phyloP scores from a whole-genome alignment of 2,797 vertebrate genomes.

The Simalia tracyae region DNA sequence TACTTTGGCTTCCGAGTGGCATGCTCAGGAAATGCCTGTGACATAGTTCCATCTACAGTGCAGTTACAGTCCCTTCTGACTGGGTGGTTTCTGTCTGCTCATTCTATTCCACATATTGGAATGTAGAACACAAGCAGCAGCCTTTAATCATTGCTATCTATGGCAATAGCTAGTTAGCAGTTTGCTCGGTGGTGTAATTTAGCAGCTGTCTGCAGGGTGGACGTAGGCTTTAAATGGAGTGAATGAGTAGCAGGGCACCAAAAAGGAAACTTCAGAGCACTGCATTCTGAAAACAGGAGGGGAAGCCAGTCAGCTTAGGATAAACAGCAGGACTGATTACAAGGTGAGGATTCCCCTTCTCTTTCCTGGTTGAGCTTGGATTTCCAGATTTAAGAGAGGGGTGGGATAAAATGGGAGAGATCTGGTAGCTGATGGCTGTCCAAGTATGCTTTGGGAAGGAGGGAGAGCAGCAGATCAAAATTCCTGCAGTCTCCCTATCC shows the following conservation, averaged over 20 bases:
- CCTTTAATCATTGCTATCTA: slow-evolving; percentile 29
- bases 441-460: not conserved
- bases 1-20: not conserved
- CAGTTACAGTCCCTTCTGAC: not conserved
- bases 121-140: not conserved
- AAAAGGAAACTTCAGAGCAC: slow-evolving; percentile 11
- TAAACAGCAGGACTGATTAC: slow-evolving; percentile 3
- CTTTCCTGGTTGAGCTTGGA: not conserved
- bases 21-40: not conserved
- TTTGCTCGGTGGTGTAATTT: slow-evolving; percentile 1
- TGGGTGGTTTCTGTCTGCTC: not conserved
- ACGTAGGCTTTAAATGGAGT: slow-evolving; percentile 5
- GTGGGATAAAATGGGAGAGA: not conserved
- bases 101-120: not conserved
- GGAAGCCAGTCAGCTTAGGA: not conserved
- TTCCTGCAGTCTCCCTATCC: not conserved
- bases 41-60: not conserved
- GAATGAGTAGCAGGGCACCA: not conserved
- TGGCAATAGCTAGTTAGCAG: slow-evolving; percentile 11
- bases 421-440: too few relatives aligned
- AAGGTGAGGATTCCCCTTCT: not conserved
- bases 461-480: not conserved
- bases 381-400: not conserved
- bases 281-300: not conserved
- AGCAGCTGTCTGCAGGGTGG: not conserved